These are phyloP conservation scores for Porites cylindrica DNA, from an alignment of 92 coral and sea anemone species.

Conservation along the genomic window DNA sequence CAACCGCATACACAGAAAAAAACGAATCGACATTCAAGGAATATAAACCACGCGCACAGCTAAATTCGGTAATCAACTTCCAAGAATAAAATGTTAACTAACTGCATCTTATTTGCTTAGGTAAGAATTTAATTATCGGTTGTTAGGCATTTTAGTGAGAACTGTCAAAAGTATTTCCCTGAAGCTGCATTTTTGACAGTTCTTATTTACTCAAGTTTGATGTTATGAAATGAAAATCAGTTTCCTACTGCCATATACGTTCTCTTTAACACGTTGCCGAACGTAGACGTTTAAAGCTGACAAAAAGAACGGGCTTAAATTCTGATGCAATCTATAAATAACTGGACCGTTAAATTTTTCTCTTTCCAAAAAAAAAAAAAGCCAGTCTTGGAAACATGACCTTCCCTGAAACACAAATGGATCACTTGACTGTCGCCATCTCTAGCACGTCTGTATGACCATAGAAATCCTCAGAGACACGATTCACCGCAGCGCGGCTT, in stretches of 20 bases:
- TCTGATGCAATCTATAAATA: too few species aligned
- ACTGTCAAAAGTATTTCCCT: neutral
- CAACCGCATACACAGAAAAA: neutral
- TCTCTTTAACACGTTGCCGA: too few species aligned
- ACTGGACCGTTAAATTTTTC: too few species aligned
- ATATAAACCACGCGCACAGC: neutral
- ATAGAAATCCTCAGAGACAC: too few species aligned
- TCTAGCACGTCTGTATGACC: too few species aligned
- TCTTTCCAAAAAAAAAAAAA: too few species aligned
- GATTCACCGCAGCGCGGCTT: too few species aligned
- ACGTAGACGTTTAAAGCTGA: too few species aligned
- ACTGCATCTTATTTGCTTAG: neutral
- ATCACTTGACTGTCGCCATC: too few species aligned
- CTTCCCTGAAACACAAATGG: too few species aligned
- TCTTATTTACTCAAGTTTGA: neutral
- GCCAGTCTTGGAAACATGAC: too few species aligned
- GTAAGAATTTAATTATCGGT: conserved; percentile 11
- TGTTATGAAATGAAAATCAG: neutral
- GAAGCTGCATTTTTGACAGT: neutral
- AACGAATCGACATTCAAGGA: neutral
- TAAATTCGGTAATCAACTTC: neutral
- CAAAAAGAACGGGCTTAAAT: too few species aligned
- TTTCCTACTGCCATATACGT: neutral
- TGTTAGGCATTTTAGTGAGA: neutral
- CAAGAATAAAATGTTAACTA: neutral